These are phyloP conservation scores for Hormaphis cornu DNA, from an alignment of 1,140 invertebrate genomes.

Conservation along the genomic window DNA sequence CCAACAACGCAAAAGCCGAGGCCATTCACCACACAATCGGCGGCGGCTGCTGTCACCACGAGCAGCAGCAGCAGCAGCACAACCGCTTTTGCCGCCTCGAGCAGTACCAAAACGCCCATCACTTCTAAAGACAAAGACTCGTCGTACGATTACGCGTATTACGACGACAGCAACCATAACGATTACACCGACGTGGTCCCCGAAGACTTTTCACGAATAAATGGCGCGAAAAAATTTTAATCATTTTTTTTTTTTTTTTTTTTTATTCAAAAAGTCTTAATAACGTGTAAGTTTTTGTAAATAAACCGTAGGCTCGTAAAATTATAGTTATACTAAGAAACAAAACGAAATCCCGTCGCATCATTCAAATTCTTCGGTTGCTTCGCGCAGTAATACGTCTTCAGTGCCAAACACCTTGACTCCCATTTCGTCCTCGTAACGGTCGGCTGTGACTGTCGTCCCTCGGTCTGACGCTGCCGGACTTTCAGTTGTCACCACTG, in stretches of 20 bases:
- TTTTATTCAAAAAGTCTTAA: neutral
- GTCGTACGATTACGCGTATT: slow-evolving; percentile 40
- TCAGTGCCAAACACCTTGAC: too few relatives aligned
- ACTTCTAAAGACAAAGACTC: slow-evolving; percentile 34
- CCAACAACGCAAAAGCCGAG: slow-evolving; percentile 31
- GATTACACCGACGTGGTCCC: slow-evolving; percentile 36
- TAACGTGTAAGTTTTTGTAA: slow-evolving; percentile 18
- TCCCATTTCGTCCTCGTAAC: too few relatives aligned
- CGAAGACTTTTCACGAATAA: slow-evolving; percentile 38
- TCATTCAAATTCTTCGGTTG: neutral
- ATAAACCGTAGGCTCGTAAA: slow-evolving; percentile 12
- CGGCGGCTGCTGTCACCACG: neutral
- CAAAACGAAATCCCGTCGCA: too few relatives aligned
- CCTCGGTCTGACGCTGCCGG: too few relatives aligned
- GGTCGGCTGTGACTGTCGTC: too few relatives aligned
- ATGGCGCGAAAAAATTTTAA: slow-evolving; percentile 32
- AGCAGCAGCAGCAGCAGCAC: slow-evolving; percentile 25
- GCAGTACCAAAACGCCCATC: slow-evolving; percentile 2
- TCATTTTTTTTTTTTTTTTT: too few relatives aligned
- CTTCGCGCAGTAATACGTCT: too few relatives aligned
- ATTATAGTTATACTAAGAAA: too few relatives aligned
- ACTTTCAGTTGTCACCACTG: too few relatives aligned
- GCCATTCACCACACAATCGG: neutral
- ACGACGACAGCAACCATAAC: slow-evolving; percentile 38
- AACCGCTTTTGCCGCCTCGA: neutral